phyloP scores from a whole-genome alignment of 2,113 vertebrate species.

The Vulpes vulpes region DNA sequence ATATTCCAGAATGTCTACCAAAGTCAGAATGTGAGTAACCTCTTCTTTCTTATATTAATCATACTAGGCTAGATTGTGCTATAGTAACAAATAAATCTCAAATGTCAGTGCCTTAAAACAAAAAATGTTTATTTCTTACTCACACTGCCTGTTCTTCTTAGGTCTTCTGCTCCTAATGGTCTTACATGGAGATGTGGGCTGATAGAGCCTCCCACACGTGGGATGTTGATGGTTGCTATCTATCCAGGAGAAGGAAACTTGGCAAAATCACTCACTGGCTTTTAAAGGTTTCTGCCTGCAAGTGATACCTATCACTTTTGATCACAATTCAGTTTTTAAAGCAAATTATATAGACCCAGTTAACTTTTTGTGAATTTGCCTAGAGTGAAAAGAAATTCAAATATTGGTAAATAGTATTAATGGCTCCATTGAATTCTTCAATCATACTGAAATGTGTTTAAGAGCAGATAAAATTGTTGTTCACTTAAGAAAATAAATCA shows the following conservation, averaged over 20 bases:
- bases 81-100: background rate
- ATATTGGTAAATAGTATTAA: background rate
- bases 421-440: background rate
- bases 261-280: background rate
- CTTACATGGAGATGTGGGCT: background rate
- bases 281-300: background rate
- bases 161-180: background rate
- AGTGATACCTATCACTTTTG: background rate
- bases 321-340: conserved; percentile 33
- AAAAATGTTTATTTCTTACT: background rate
- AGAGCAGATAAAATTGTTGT: background rate
- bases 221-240: background rate
- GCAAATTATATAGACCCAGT: background rate
- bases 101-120: background rate
- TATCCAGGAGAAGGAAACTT: background rate
- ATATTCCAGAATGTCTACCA: background rate
- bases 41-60: background rate
- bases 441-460: background rate
- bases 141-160: background rate
- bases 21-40: background rate
- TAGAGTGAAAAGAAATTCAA: conserved; percentile 46
- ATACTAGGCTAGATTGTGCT: background rate
- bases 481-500: conserved; percentile 20
- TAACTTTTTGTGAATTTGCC: conserved; percentile 13
- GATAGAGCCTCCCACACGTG: background rate